Conservation (phyloP, 2,797 vertebrate species). For the Remorina albescens region DNA sequence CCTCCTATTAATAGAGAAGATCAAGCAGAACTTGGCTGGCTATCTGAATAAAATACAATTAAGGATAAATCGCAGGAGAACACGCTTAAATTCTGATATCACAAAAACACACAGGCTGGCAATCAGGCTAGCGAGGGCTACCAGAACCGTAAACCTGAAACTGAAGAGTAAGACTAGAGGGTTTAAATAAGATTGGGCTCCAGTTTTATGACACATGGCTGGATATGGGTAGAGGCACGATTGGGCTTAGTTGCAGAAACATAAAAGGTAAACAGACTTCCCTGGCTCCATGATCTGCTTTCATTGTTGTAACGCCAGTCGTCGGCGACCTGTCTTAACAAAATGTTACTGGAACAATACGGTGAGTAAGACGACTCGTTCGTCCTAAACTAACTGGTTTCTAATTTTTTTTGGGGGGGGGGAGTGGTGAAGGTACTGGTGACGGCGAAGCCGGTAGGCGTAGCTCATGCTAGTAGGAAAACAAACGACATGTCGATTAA, state of each 20-base stretch:
- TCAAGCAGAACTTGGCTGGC: background rate
- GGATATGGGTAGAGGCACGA: background rate
- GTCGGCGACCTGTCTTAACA: background rate
- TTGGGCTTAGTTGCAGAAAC: background rate
- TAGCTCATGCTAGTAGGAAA: conserved; percentile 38
- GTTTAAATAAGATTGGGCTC: background rate
- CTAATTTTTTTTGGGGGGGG: background rate
- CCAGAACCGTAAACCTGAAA: no score
- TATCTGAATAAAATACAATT: background rate
- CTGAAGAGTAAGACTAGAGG: no score
- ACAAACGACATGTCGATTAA: background rate
- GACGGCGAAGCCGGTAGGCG: background rate
- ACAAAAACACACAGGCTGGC: no score
- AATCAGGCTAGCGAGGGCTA: no score
- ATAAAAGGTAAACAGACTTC: background rate
- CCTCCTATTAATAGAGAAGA: background rate
- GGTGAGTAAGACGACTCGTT: no score
- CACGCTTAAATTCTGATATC: no score
- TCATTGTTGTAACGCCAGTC: background rate
- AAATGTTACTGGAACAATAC: background rate
- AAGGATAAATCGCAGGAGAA: background rate
- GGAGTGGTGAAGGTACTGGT: no score
- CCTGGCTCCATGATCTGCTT: background rate
- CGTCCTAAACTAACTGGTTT: background rate
- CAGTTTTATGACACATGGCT: background rate